Evolutionary conservation across 2,888 invertebrate species (phyloP).

Genomic region (Harpagoxenus sublaevis): DNA sequence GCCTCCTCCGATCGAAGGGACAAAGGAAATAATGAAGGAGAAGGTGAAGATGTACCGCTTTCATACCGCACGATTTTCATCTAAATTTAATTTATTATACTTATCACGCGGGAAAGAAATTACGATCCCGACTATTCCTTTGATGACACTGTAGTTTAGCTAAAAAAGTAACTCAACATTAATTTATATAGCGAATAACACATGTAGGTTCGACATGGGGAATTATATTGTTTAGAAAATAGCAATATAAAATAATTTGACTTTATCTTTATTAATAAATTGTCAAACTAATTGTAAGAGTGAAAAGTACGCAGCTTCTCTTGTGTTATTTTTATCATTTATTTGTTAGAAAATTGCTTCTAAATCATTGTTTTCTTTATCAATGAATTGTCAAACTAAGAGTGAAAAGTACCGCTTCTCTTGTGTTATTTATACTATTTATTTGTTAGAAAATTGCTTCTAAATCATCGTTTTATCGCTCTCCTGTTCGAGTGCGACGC

Average conservation of each 20-base stretch:
- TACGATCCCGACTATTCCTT: neutral
- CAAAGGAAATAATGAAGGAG: neutral
- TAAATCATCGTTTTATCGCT: neutral
- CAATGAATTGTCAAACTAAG: no score
- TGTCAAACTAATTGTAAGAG: neutral
- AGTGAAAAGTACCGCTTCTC: no score
- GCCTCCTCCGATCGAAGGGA: neutral
- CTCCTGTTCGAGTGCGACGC: neutral
- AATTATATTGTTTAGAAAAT: conserved; percentile 5
- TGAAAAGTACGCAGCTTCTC: no score
- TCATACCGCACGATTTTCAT: neutral
- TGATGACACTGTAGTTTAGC: neutral
- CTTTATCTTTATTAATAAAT: neutral
- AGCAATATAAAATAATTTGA: conserved; percentile 1
- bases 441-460: neutral
- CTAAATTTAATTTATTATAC: conserved; percentile 14
- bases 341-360: neutral
- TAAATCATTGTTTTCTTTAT: neutral
- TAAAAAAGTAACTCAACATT: neutral
- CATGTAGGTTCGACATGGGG: neutral
- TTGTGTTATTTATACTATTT: neutral
- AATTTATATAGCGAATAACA: neutral
- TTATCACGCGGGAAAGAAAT: neutral
- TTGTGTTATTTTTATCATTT: neutral
- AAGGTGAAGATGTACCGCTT: neutral